Evolutionary conservation across 2,113 vertebrate species (phyloP).

Genomic region (Marmota flaviventris): DNA sequence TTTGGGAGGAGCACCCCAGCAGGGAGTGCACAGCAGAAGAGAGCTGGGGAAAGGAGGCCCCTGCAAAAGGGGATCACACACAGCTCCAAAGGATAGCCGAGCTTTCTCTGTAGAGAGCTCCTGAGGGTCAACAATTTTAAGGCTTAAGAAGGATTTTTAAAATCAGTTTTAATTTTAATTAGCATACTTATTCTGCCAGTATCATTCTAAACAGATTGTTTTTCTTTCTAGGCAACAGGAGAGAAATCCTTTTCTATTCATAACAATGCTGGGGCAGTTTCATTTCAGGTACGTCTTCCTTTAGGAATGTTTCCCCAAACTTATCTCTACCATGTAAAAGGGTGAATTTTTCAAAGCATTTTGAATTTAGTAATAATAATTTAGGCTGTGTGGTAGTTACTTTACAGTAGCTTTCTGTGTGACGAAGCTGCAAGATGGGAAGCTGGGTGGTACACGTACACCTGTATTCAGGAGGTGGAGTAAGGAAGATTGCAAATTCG

Average conservation of each 20-base stretch:
- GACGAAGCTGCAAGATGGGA: no score
- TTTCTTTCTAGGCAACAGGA: conserved; percentile 70
- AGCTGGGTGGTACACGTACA: no score
- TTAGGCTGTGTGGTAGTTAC: not conserved
- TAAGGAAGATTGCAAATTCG: no score
- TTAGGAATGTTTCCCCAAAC: not conserved
- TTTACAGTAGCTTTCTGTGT: not conserved
- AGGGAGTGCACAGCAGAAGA: not conserved
- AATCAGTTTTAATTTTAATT: conserved; percentile 1
- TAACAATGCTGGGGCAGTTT: conserved; percentile 77
- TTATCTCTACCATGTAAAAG: not conserved
- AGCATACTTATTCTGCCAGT: not conserved
- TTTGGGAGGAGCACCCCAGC: not conserved
- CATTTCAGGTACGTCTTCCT: conserved; percentile 88
- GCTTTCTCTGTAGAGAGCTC: not conserved
- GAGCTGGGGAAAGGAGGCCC: not conserved
- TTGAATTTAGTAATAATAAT: not conserved
- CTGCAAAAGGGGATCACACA: no score
- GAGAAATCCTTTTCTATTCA: conserved; percentile 85
- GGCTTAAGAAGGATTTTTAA: not conserved
- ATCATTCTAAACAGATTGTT: conserved; percentile 41
- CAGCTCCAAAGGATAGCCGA: not conserved
- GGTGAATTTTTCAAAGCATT: not conserved
- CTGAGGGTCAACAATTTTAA: not conserved
- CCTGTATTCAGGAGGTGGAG: no score